Conservation (phyloP, 2,113 vertebrate genomes). For the Xenus cinereus region DNA sequence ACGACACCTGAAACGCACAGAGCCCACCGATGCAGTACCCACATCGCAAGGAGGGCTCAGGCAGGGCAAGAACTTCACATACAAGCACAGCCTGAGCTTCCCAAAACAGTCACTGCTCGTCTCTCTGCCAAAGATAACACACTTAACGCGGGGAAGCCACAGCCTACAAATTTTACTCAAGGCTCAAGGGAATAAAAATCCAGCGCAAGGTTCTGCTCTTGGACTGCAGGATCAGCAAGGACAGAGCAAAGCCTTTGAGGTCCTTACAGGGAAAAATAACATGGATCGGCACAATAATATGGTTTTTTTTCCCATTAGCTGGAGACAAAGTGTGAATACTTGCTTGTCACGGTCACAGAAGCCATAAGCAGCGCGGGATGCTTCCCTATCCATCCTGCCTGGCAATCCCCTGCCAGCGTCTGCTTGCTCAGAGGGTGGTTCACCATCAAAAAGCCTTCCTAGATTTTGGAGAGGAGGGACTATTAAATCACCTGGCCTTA, state of each 20-base stretch:
- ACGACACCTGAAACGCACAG: background rate
- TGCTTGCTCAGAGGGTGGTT: background rate
- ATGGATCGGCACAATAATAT: fast-evolving
- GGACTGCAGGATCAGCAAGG: background rate
- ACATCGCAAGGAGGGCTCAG: background rate
- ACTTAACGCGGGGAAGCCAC: background rate
- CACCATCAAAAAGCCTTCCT: background rate
- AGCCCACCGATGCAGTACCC: background rate
- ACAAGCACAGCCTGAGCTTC: background rate
- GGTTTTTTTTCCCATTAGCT: background rate
- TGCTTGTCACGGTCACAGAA: background rate
- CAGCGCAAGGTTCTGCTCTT: background rate
- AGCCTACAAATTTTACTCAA: background rate
- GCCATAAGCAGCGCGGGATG: fast-evolving
- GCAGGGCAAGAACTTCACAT: background rate
- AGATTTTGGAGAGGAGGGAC: background rate
- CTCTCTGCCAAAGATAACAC: constrained; percentile 27
- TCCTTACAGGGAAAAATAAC: background rate
- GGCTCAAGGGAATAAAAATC: constrained; percentile 13
- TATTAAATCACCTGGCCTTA: background rate
- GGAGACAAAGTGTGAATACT: background rate
- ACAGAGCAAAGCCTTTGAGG: background rate
- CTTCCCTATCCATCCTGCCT: fast-evolving
- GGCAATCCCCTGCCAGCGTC: background rate
- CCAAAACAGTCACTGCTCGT: background rate